Evolutionary conservation across 2,888 invertebrate genomes (phyloP), one percentile per base, ranked within the genome.

Genomic region (Trissolcus japonicus): DNA sequence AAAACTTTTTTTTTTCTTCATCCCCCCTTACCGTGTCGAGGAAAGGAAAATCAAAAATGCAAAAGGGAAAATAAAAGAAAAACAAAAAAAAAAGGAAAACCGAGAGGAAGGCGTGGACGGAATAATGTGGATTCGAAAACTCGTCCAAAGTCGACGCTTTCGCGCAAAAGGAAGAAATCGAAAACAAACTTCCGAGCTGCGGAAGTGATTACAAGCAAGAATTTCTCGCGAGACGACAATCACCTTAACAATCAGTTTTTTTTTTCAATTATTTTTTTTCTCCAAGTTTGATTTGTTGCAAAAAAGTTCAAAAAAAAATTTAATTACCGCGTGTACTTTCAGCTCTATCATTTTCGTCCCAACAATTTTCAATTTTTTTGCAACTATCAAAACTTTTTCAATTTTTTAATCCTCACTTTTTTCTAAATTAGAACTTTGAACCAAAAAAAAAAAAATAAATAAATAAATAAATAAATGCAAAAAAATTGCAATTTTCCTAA

Each of bases 111-210:
- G 43, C 46, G n/a, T 40, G 3, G 56, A 57, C 35, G 53, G 63
- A 71, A 65, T 74, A 59, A 75, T 75, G 66, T 61, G 60, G 75
- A 63, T 78, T 78, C 55, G 75, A 79, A n/a, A 75, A 79, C 71
- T 72, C 68, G 72, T 57, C 50, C 63, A 61, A 67, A 71, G 67
- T 46, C 57, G 51, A 41, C 51, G 61, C 53, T 71, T 59, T 59
- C 55, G 67, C 65, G 63, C 63, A 68, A 67, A 69, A 81, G 80
- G 80, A 79, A 74, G 72, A 67, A 72, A 75, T 82, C 79, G 84
- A 84, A 84, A 84, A 84, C 82, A 79, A 83, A 82, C 81, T 83
- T 83, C 83, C 81, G 82, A 82, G 82, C 57, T 68, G 6, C 63
- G 84, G 83, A 84, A 82, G 82, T 80, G 82, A 82, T 83, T 80